Evolutionary conservation across 2,888 invertebrate genomes (phyloP).

Genomic region (Xestobium rufovillosum): DNA sequence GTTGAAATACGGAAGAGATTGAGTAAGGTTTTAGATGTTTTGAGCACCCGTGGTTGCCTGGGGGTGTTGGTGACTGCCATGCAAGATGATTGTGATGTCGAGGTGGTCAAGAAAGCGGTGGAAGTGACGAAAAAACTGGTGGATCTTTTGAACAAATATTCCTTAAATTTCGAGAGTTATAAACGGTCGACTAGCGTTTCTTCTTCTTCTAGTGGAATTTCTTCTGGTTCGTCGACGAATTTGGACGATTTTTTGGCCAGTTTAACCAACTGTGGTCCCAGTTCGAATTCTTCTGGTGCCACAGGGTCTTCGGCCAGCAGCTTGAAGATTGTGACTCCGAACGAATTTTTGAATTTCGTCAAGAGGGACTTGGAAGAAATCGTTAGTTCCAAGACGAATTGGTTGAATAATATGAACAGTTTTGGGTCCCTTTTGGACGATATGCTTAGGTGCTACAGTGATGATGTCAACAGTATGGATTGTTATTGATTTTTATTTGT

Average conservation of each 20-base stretch:
- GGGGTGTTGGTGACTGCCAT: slow-evolving; percentile 60
- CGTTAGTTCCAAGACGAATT: slow-evolving; percentile 54
- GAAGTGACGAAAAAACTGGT: slow-evolving; percentile 48
- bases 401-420: slow-evolving; percentile 61
- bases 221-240: slow-evolving; percentile 6
- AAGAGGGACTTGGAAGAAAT: slow-evolving; percentile 54
- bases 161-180: slow-evolving; percentile 40
- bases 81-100: slow-evolving; percentile 62
- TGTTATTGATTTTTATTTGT: too few relatives aligned
- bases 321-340: slow-evolving; percentile 44
- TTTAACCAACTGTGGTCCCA: slow-evolving; percentile 7
- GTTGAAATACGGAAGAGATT: slow-evolving; percentile 58
- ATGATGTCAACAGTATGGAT: slow-evolving; percentile 59
- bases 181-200: slow-evolving; percentile 23
- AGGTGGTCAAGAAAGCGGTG: slow-evolving; percentile 58
- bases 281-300: slow-evolving; percentile 38
- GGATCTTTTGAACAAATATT: slow-evolving; percentile 50
- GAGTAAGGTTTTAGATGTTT: slow-evolving; percentile 56
- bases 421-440: slow-evolving; percentile 68
- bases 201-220: slow-evolving; percentile 15
- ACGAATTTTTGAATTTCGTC: slow-evolving; percentile 53
- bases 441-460: slow-evolving; percentile 56
- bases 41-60: slow-evolving; percentile 62
- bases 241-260: slow-evolving; percentile 9
- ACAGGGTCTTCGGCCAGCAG: slow-evolving; percentile 33